phyloP scores from a whole-genome alignment of 53 echinoderm and acorn worm genomes.

The Luidia sarsii region DNA sequence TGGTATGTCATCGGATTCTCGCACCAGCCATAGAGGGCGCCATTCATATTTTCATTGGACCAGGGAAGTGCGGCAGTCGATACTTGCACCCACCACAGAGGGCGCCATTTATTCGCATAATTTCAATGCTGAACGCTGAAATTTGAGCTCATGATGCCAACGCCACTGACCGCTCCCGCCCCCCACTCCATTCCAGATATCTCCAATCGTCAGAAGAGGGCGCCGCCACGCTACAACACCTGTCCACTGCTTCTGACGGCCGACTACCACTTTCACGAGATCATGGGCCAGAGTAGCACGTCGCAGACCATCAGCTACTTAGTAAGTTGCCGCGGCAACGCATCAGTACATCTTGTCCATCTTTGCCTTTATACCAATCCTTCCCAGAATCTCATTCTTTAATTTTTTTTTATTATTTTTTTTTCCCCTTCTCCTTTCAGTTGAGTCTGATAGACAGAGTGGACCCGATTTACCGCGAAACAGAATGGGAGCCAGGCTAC shows the following conservation, averaged over 20 bases:
- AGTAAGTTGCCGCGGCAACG: conserved; percentile 59
- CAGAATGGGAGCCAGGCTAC: conserved; percentile 80
- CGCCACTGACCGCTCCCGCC: too few relatives aligned
- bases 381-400: not conserved
- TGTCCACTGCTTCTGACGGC: conserved; percentile 90
- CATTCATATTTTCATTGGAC: too few relatives aligned
- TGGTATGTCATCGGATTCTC: too few relatives aligned
- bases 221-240: conserved; percentile 66
- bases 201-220: conserved; percentile 48
- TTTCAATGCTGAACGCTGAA: too few relatives aligned
- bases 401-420: not conserved
- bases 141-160: too few relatives aligned
- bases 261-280: conserved; percentile 79
- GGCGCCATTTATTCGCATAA: too few relatives aligned
- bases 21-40: too few relatives aligned
- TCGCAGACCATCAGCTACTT: conserved; percentile 88
- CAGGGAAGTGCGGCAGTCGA: too few relatives aligned
- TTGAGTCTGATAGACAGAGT: conserved; percentile 89
- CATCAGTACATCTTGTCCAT: not conserved
- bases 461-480: conserved; percentile 71
- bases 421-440: conserved; percentile 13
- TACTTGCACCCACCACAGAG: too few relatives aligned
- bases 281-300: conserved; percentile 86
- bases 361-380: not conserved
- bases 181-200: too few relatives aligned